Base-by-base conservation (phyloP, 2,113 vertebrate species). In the Synodontis membranacea region DNA sequence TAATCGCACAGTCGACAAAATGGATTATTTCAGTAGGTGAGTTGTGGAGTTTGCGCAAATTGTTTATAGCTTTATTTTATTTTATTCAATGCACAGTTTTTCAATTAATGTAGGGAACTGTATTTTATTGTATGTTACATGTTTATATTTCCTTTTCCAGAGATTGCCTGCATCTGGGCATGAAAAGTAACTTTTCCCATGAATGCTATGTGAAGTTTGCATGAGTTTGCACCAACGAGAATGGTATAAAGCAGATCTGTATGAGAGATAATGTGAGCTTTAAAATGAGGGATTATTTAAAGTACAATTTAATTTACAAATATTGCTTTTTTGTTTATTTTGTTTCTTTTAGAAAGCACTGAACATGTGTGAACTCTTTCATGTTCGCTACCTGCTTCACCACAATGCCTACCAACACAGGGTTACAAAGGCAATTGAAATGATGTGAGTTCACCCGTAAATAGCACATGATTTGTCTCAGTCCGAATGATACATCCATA, bases 151-250 rank as follows among this genome's bases (percentile, higher is more conserved):
- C 19, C 46, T 50, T 37, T 15, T 15, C 19, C 82, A 83, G 82
- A 54, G 82, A 83, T 28, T 83, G 82, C 34, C 82, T 37, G 48
- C 64, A 83, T 70, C 64, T 83, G 44, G 82, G 82, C 5, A 83
- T 83, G 62, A 83, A 83, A 68, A 68, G 48, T 48, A 83, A 70
- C 64, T 83, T 83, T 48, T 83, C 82, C 19, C 64, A 83, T 52
- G 64, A 83, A 23, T 64, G 82, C n/a, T 72, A 50, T 21, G 19
- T 83, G 60, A 83, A 15, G 64, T 83, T 83, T 83, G 82, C 82
- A 83, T 64, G 82, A 39, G 82, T 68, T 54, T 50, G 46, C 82
- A 81, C 37, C 1, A 25, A 17, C 25, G 14, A 70, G 46, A 82
- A n/a, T n/a, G n/a, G n/a, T n/a, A n/a, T n/a, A n/a, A n/a, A 10